Base-by-base conservation (phyloP, 2,797 vertebrate genomes). In the Syndactyla subalaris region DNA sequence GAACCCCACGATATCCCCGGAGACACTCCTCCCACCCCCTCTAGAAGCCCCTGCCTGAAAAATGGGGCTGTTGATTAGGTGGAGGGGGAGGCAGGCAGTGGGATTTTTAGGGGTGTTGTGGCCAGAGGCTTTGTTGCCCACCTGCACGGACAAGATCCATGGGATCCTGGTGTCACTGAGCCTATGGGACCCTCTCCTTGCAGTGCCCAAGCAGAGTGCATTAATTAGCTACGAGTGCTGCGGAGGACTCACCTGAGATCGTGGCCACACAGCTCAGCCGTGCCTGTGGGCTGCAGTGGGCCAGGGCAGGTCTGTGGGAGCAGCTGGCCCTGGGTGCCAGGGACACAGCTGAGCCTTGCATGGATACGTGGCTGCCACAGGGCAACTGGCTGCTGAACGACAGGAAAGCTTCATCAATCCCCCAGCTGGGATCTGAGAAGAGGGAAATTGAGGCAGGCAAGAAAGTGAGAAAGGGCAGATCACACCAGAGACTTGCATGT, bases 321-420 rank as follows among this genome's bases (percentile, higher is more conserved):
- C 65, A 73, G 74, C n/a, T 65, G 75, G 13, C 66, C 26, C n/a
- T 17, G 20, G 6, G 46, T 32, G 38, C 34, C 65, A 61, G n/a
- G 17, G 49, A 41, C 66, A 79, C 66, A 79, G 67, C 54, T 65
- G 58, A 74, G 76, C 55, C 62, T 21, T 14, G n/a, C 22, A 20
- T 0, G 4, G 43, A 14, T 23, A 38, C 0, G 0, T 14, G 45
- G 34, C n/a, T 38, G 48, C 72, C 34, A 0, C 0, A 49, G 58
- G 39, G 58, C 57, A 83, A 41, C 17, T 13, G 51, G 48, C 78
- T 52, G 78, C 63, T 22, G 41, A 66, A 54, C 57, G 29, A 41
- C 0, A 0, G 51, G 27, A 49, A 75, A 88, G 32, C 55, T n/a
- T 24, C 59, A 55, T 4, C 36, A 32, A 1, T 3, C 23, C 65